Percentiles rank a stretch among this genome's conserved stretches.
Conservation (phyloP, 2,888 invertebrate genomes). For the Pycnomerus fuliginosus region DNA sequence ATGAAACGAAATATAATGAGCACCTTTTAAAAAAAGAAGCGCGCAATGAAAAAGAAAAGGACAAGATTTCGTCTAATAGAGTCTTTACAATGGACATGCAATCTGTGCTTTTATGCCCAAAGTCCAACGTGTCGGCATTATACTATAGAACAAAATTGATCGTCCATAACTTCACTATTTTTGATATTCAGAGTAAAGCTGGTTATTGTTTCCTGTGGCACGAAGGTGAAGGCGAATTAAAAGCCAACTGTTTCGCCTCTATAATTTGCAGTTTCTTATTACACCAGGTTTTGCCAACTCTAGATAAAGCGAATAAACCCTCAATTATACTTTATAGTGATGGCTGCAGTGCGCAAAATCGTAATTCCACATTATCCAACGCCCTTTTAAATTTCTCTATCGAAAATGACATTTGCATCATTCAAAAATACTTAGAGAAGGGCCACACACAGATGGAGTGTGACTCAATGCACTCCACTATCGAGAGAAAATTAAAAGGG, state of each 20-base stretch:
- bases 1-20: conserved; percentile 3
- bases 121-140: conserved; percentile 8
- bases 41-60: conserved; percentile 7
- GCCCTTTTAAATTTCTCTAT: conserved; percentile 17
- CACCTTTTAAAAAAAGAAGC: conserved; percentile 11
- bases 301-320: conserved; percentile 6
- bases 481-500: conserved; percentile 6
- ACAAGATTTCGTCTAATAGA: conserved; percentile 1
- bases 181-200: conserved; percentile 9
- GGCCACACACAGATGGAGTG: conserved; percentile 24
- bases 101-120: conserved; percentile 15
- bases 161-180: conserved; percentile 15
- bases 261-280: conserved; percentile 13
- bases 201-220: conserved; percentile 20
- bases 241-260: conserved; percentile 16
- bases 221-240: conserved; percentile 22
- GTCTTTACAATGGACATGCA: conserved; percentile 14
- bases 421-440: conserved; percentile 22
- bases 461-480: conserved; percentile 20
- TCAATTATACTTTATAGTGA: conserved; percentile 15
- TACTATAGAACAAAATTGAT: conserved; percentile 8
- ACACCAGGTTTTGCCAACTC: conserved; percentile 5
- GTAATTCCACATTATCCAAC: conserved; percentile 15
- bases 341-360: conserved; percentile 20
- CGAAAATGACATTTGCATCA: conserved; percentile 18